phyloP scores from a whole-genome alignment of 2,113 vertebrate species.

The cat (Felis catus) region DNA sequence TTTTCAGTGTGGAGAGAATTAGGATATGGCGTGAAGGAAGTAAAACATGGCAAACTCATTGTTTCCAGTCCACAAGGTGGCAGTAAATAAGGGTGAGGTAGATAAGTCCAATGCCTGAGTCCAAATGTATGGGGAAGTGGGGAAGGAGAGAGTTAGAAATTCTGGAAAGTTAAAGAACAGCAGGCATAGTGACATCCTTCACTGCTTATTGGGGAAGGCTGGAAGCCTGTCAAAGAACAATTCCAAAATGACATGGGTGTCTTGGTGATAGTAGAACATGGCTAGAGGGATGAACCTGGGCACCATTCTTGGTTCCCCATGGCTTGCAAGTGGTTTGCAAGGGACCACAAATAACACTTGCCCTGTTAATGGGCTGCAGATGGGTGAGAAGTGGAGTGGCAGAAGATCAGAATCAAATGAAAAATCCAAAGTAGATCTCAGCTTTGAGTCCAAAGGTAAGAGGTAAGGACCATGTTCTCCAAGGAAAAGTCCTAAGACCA shows the following conservation, averaged over 20 bases:
- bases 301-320: neutral
- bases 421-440: neutral
- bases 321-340: neutral
- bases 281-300: neutral
- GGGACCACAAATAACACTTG: neutral
- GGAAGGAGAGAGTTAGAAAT: neutral
- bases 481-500: neutral
- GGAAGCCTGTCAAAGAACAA: neutral
- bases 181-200: neutral
- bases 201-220: neutral
- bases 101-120: neutral
- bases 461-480: neutral
- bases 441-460: neutral
- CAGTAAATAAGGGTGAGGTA: neutral
- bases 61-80: neutral
- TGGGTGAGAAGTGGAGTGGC: rapidly evolving
- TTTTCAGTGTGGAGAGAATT: neutral
- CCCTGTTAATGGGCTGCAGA: neutral
- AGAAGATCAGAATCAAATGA: neutral
- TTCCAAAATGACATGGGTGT: rapidly evolving
- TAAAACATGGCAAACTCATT: neutral
- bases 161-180: neutral
- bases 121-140: neutral
- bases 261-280: too few species aligned
- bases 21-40: neutral